These are phyloP conservation scores for Nezara viridula DNA, from an alignment of 2,888 invertebrate species.

Conservation along the genomic window DNA sequence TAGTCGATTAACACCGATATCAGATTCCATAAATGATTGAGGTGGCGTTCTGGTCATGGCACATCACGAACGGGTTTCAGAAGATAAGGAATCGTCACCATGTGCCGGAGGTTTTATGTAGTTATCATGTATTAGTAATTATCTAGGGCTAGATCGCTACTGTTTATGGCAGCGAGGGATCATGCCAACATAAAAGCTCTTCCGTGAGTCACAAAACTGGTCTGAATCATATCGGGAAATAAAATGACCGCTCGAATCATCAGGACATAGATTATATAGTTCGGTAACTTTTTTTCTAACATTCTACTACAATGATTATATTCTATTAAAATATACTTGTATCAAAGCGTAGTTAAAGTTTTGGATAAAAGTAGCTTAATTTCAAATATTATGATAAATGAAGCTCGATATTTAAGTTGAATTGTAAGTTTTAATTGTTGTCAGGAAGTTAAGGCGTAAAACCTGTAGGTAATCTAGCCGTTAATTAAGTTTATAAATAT, in stretches of 20 bases:
- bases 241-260: not conserved
- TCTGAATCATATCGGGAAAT: not conserved
- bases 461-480: no score
- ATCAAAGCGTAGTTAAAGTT: no score
- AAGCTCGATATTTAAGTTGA: no score
- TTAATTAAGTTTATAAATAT: no score
- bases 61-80: slow-evolving; percentile 26
- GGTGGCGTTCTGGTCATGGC: not conserved
- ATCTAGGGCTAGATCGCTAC: not conserved
- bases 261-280: not conserved
- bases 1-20: not conserved
- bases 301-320: not conserved
- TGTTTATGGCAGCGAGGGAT: not conserved
- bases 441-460: no score
- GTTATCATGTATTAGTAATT: slow-evolving; percentile 23
- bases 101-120: slow-evolving; percentile 7
- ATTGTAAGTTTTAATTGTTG: no score
- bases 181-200: not conserved
- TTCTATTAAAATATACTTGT: no score
- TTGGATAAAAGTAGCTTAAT: no score
- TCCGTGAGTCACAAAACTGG: not conserved
- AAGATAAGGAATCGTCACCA: slow-evolving; percentile 27
- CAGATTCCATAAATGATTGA: slow-evolving; percentile 31
- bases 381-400: no score
- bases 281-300: not conserved